Evolutionary conservation across 2,113 vertebrate species (phyloP).

Genomic region (Rhea pennata): DNA sequence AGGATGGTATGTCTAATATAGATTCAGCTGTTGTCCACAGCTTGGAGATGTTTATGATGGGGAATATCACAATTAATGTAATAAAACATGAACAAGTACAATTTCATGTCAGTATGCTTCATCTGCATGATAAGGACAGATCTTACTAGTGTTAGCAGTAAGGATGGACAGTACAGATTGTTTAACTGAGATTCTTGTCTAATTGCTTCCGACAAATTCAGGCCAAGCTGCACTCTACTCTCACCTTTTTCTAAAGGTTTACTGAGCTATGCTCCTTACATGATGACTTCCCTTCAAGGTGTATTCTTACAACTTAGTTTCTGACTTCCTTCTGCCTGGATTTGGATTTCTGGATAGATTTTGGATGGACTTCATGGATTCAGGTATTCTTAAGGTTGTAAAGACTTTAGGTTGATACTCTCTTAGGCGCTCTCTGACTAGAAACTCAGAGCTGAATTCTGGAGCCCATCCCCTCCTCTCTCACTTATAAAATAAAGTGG

Average conservation of each 20-base stretch:
- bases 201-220: background rate
- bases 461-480: background rate
- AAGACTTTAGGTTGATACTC: background rate
- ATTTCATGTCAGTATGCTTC: background rate
- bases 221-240: rapidly evolving
- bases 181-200: background rate
- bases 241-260: background rate
- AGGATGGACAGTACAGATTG: background rate
- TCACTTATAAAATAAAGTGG: background rate
- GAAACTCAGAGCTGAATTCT: background rate
- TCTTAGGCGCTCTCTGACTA: background rate
- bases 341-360: background rate
- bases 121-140: background rate
- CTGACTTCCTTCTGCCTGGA: background rate
- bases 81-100: background rate
- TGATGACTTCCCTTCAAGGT: background rate
- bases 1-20: background rate
- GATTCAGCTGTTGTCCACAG: background rate
- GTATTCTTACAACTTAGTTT: background rate
- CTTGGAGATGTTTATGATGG: background rate
- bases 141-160: background rate
- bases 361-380: background rate
- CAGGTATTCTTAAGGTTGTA: background rate
- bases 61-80: background rate
- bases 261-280: background rate